A percentile compares a stretch with the other conserved stretches of the same genome.
Evolutionary conservation across 1,140 invertebrate genomes (phyloP).

Genomic region (Heliothis subflexa): DNA sequence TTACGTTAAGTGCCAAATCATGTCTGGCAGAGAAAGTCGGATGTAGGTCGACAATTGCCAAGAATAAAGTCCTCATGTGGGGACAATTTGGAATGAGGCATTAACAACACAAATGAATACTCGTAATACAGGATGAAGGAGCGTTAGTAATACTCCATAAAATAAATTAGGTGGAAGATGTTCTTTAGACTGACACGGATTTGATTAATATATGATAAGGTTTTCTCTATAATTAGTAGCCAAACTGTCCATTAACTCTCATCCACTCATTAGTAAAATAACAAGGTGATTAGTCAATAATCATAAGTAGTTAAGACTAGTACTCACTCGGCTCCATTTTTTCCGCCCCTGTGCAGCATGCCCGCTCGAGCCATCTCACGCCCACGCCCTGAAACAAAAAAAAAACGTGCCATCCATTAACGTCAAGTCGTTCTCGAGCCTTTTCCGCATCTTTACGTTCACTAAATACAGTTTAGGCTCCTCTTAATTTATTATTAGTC

Average conservation of each 20-base stretch:
- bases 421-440: conserved; percentile 67
- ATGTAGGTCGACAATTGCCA: conserved; percentile 54
- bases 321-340: conserved; percentile 86
- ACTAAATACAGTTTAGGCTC: conserved; percentile 68
- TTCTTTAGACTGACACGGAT: too few species aligned
- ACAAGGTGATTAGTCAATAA: neutral
- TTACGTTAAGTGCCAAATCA: conserved; percentile 73
- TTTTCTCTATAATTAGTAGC: neutral
- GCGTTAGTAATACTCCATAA: neutral
- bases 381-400: conserved; percentile 73
- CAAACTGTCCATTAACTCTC: neutral
- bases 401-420: conserved; percentile 81
- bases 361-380: conserved; percentile 86
- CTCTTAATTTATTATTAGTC: conserved; percentile 62
- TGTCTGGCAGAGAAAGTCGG: conserved; percentile 62
- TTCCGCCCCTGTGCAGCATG: conserved; percentile 86
- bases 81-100: conserved; percentile 32
- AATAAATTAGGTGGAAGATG: too few species aligned
- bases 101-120: conserved; percentile 45
- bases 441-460: conserved; percentile 72
- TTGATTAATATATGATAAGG: too few species aligned
- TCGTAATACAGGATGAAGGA: neutral
- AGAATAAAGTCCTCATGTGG: conserved; percentile 36
- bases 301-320: conserved; percentile 37
- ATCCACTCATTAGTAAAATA: neutral